These are phyloP conservation scores for Hemichromis elongatus DNA, from an alignment of 2,113 vertebrate genomes.

Conservation along the genomic window DNA sequence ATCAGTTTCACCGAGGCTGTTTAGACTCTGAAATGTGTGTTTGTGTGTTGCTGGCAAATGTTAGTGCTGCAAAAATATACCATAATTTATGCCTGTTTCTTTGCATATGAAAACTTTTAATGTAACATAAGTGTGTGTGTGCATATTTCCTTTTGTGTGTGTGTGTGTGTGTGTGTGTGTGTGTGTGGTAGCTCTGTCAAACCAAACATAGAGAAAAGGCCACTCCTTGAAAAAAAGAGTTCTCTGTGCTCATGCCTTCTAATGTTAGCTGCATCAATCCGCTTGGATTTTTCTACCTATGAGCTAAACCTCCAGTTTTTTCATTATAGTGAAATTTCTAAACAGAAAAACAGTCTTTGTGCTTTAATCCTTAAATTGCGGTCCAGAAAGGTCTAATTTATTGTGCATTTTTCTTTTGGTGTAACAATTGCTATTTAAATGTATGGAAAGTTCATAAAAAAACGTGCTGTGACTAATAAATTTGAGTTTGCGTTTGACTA, in stretches of 20 bases:
- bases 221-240: conserved; percentile 51
- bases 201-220: conserved; percentile 41
- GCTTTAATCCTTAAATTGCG: neutral
- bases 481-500: conserved; percentile 49
- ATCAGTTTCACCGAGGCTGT: neutral
- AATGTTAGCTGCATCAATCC: conserved; percentile 39
- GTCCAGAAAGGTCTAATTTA: neutral
- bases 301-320: conserved; percentile 17
- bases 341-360: neutral
- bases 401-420: neutral
- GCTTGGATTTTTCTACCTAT: conserved; percentile 29
- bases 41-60: neutral
- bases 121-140: neutral
- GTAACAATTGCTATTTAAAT: no score
- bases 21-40: neutral
- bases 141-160: neutral
- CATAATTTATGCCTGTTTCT: neutral
- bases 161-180: neutral
- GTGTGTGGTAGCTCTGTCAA: neutral
- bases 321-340: neutral
- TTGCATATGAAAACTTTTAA: neutral
- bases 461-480: conserved; percentile 49
- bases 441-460: conserved; percentile 28
- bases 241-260: conserved; percentile 57
- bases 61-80: neutral